Evolutionary conservation across 2,797 vertebrate genomes (phyloP).

Genomic region (Helicolenus hilgendorfi): DNA sequence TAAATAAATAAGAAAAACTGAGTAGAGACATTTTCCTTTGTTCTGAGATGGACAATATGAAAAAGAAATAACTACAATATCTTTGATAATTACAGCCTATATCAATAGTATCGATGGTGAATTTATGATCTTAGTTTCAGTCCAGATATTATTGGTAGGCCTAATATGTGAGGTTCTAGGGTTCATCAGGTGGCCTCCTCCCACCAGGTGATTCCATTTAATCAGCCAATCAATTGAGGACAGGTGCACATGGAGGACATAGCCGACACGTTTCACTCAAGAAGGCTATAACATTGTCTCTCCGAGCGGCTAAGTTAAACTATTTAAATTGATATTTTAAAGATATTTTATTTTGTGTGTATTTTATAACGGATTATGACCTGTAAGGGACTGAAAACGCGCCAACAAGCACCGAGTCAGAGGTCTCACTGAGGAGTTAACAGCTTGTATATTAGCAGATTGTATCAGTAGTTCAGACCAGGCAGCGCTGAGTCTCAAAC

Average conservation of each 20-base stretch:
- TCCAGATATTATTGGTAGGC: background rate
- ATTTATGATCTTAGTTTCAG: background rate
- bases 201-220: conserved; percentile 60
- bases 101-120: background rate
- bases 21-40: no score
- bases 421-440: background rate
- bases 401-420: background rate
- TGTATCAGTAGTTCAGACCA: background rate
- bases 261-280: no score
- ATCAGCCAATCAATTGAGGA: background rate
- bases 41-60: no score
- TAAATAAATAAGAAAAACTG: no score
- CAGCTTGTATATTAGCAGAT: background rate
- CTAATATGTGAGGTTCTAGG: background rate
- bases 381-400: background rate
- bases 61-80: no score
- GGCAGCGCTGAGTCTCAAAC: background rate
- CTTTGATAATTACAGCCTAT: background rate
- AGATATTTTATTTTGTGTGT: background rate
- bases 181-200: background rate
- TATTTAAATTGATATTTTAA: background rate
- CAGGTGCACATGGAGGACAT: background rate
- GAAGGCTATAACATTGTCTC: fast-evolving
- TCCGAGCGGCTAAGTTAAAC: background rate
- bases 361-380: background rate